Evolutionary conservation across 2,113 vertebrate species (phyloP), one percentile per base, ranked within the genome.

Genomic region (Cheilinus undulatus): DNA sequence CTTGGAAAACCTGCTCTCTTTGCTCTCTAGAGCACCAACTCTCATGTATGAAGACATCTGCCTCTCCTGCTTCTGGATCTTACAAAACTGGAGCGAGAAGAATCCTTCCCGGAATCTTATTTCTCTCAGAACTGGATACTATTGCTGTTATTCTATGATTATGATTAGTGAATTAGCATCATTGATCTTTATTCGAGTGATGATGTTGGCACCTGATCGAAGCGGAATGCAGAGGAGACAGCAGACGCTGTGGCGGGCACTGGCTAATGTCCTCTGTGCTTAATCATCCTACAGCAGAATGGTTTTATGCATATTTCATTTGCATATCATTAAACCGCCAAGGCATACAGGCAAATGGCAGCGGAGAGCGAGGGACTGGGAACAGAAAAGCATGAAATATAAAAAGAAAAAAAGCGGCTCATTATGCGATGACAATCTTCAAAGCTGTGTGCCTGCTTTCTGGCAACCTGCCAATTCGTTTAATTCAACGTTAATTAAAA

Each of bases 281-380:
- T 97, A 98, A 98, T 98, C 97, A 97, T 97, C 95, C 92, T 95
- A 95, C 95, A 95, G 95, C 95, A 96, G 96, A 96, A 97, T 95
- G 96, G 94, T 97, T 98, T 97, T 98, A 96, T 98, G 97, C 96
- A 98, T 97, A 97, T 98, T 97, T 97, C 95, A 98, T 98, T 98
- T 98, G 96, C 97, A 98, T 98, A 97, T 97, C 96, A 99, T 98
- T 99, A 98, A 96, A 94, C 92, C 62, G 90, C 90, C 83, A 93
- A 94, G 93, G 94, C 89, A 93, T 87, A 86, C 70, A 74, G 81
- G 89, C 88, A 91, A 93, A 85, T 94, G 94, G 94, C 86, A 94
- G 94, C 91, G 88, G 92, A 95, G 93, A 95, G 93, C 57, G 74
- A 85, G 88, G 83, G 88, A 81, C 87, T 86, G 89, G 89, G 88